These are phyloP conservation scores for Osmerus mordax DNA, from an alignment of 2,113 vertebrate species.

Conservation along the genomic window DNA sequence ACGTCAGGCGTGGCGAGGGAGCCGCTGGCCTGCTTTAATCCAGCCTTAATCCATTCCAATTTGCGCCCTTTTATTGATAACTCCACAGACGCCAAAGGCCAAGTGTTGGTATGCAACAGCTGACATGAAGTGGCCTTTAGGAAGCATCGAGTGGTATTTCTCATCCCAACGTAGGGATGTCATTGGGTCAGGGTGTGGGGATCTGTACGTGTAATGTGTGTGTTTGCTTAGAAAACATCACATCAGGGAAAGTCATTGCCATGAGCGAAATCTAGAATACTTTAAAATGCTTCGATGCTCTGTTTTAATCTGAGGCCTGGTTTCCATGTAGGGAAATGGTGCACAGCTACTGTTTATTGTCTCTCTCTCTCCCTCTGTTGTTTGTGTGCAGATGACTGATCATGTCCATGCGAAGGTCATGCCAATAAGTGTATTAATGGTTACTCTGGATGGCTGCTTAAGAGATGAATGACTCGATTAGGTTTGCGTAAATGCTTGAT, in stretches of 20 bases:
- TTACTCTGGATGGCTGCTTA: constrained; percentile 25
- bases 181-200: no score
- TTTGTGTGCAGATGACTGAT: constrained; percentile 24
- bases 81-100: constrained; percentile 24
- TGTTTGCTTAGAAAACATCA: no score
- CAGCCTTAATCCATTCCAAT: constrained; percentile 67
- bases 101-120: background rate
- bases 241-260: no score
- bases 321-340: no score
- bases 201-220: no score
- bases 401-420: constrained; percentile 31
- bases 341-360: no score
- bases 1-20: constrained; percentile 23
- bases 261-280: no score
- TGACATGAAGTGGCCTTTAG: constrained; percentile 34
- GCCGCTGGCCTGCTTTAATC: constrained; percentile 52
- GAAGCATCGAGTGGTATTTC: no score
- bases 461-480: constrained; percentile 55
- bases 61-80: constrained; percentile 63
- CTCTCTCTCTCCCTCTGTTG: background rate
- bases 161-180: no score
- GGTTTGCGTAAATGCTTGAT: constrained; percentile 42
- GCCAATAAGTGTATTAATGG: constrained; percentile 49
- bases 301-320: no score
- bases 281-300: no score